phyloP scores from a whole-genome alignment of 2,113 vertebrate genomes.

The Seriola rivoliana region DNA sequence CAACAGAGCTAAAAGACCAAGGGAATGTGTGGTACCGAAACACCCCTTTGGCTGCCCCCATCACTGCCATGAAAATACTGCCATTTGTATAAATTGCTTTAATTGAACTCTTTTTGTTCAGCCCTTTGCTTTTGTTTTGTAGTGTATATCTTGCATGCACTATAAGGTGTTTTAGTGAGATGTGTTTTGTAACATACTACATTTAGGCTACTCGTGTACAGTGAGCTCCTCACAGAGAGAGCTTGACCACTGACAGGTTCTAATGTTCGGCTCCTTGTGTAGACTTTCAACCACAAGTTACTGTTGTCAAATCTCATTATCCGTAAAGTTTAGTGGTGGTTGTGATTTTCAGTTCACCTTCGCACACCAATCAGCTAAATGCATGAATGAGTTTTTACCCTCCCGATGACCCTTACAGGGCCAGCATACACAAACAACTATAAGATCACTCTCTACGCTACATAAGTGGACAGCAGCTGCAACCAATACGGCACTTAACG shows the following conservation, averaged over 20 bases:
- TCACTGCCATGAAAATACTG: neutral
- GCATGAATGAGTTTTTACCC: constrained; percentile 15
- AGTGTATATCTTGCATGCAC: neutral
- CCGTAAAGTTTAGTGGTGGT: constrained; percentile 15
- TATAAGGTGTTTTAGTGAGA: neutral
- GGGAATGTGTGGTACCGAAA: too few relatives aligned
- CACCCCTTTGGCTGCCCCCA: too few relatives aligned
- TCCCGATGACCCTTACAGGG: constrained; percentile 19
- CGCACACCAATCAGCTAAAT: constrained; percentile 30
- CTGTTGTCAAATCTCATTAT: constrained; percentile 18
- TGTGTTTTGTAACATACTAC: neutral
- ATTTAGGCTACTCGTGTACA: neutral
- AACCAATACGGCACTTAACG: neutral
- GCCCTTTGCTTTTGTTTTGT: neutral
- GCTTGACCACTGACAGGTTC: constrained; percentile 16
- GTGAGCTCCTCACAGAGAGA: neutral
- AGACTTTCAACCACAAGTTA: neutral
- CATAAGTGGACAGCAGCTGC: neutral
- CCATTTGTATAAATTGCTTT: neutral
- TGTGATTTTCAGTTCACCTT: constrained; percentile 19
- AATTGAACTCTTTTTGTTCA: neutral
- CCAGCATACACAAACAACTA: constrained; percentile 25
- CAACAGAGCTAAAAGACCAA: too few relatives aligned
- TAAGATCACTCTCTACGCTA: neutral
- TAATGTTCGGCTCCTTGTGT: neutral